Percentiles rank a stretch among this genome's conserved stretches.
Conservation (phyloP, 2,113 vertebrate species). For the Vulpes lagopus region DNA sequence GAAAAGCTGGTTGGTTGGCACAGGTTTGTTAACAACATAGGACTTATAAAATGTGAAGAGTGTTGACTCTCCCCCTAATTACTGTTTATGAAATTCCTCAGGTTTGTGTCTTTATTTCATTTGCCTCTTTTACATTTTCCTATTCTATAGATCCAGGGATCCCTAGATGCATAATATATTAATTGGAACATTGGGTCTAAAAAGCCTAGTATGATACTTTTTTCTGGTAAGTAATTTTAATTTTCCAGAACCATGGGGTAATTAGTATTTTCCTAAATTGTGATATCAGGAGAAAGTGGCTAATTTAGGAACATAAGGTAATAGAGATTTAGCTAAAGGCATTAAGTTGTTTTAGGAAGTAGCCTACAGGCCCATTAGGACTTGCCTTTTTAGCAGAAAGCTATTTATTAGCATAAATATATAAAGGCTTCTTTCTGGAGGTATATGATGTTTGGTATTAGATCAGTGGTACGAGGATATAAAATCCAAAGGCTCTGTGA, state of each 20-base stretch:
- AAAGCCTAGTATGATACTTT: neutral
- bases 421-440: neutral
- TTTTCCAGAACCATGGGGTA: neutral
- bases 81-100: neutral
- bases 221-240: neutral
- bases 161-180: neutral
- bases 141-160: neutral
- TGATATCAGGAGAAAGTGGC: neutral
- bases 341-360: neutral
- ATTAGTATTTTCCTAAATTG: neutral
- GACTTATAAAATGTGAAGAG: neutral
- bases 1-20: neutral
- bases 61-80: neutral
- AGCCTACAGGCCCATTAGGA: neutral
- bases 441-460: neutral
- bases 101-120: neutral
- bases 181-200: neutral
- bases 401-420: neutral
- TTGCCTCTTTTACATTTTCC: neutral
- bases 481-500: neutral
- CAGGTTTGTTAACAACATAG: neutral
- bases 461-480: neutral
- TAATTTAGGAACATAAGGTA: conserved; percentile 8
- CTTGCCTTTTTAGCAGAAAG: neutral
- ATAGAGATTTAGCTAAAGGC: conserved; percentile 45